Conservation (phyloP, 2,113 vertebrate species). For the Scomber scombrus region DNA sequence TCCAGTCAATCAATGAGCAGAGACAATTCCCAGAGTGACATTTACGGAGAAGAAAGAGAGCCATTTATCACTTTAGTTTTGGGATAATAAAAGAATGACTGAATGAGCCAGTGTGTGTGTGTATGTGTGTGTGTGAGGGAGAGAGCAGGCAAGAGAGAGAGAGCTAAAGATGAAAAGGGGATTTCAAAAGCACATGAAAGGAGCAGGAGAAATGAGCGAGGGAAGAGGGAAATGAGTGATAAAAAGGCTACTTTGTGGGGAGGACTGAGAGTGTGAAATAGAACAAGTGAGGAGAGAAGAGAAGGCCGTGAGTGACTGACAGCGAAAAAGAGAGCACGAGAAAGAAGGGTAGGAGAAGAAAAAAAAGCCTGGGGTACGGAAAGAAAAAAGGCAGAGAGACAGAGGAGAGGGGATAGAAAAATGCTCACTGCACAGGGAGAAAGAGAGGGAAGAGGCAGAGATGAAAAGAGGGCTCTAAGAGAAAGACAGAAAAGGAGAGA, state of each 20-base stretch:
- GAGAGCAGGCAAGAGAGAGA: slow-evolving; percentile 6
- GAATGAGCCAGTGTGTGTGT: slow-evolving; percentile 69
- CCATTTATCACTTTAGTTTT: slow-evolving; percentile 84
- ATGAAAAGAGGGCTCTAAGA: slow-evolving; percentile 31
- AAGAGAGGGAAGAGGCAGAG: slow-evolving; percentile 44
- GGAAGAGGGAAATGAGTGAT: slow-evolving; percentile 83
- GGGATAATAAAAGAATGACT: slow-evolving; percentile 83
- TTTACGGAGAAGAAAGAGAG: slow-evolving; percentile 82
- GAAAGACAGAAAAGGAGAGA: slow-evolving; percentile 47
- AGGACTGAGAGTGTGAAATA: slow-evolving; percentile 78
- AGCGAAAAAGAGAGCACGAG: slow-evolving; percentile 69
- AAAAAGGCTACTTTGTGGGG: slow-evolving; percentile 82
- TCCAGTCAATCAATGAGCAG: slow-evolving; percentile 82
- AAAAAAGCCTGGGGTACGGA: slow-evolving; percentile 4
- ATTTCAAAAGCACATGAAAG: slow-evolving; percentile 84
- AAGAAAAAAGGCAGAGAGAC: slow-evolving; percentile 51
- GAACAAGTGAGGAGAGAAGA: slow-evolving; percentile 78
- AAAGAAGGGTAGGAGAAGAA: slow-evolving; percentile 51
- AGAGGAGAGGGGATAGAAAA: slow-evolving; percentile 66
- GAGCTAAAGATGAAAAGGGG: slow-evolving; percentile 79
- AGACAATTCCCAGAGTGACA: slow-evolving; percentile 82
- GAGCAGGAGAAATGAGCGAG: slow-evolving; percentile 81
- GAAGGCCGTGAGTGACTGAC: slow-evolving; percentile 77
- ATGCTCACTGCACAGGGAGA: slow-evolving; percentile 53
- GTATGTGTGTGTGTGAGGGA: slow-evolving; percentile 35